A percentile compares a stretch with the other conserved stretches of the same genome.
Conservation (phyloP, 2,888 invertebrate genomes). For the Oasisia sp. region DNA sequence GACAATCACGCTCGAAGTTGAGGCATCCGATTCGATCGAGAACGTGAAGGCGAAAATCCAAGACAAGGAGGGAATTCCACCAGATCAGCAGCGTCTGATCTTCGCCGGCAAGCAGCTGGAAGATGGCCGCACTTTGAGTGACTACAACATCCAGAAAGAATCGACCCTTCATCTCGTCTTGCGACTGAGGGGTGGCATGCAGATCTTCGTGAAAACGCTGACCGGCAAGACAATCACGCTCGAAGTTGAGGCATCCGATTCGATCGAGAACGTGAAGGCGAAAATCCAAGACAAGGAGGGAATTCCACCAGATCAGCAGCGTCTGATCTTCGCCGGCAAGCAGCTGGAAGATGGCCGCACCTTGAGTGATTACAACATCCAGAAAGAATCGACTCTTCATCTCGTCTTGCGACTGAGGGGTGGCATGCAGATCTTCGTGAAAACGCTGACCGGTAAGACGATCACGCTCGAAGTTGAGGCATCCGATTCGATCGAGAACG, state of each 20-base stretch:
- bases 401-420: slow-evolving; percentile 84
- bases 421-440: slow-evolving; percentile 48
- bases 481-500: slow-evolving; percentile 95
- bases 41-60: slow-evolving; percentile 80
- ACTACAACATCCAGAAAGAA: slow-evolving; percentile 95
- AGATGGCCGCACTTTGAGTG: slow-evolving; percentile 89
- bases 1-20: slow-evolving; percentile 67
- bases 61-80: slow-evolving; percentile 65
- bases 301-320: slow-evolving; percentile 80
- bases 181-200: slow-evolving; percentile 75
- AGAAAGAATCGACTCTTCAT: slow-evolving; percentile 94
- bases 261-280: slow-evolving; percentile 94
- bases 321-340: slow-evolving; percentile 91
- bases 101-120: slow-evolving; percentile 93
- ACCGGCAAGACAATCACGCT: slow-evolving; percentile 66
- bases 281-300: slow-evolving; percentile 65
- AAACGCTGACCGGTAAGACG: slow-evolving; percentile 44
- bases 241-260: slow-evolving; percentile 83
- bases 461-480: slow-evolving; percentile 74
- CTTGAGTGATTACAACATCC: slow-evolving; percentile 92
- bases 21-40: slow-evolving; percentile 87
- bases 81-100: slow-evolving; percentile 82
- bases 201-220: slow-evolving; percentile 69
- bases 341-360: slow-evolving; percentile 92
- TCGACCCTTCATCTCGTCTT: slow-evolving; percentile 92